Evolutionary conservation across 2,113 vertebrate species (phyloP), one percentile per base, ranked within the genome.

Genomic region (Himantopus leucocephalus): DNA sequence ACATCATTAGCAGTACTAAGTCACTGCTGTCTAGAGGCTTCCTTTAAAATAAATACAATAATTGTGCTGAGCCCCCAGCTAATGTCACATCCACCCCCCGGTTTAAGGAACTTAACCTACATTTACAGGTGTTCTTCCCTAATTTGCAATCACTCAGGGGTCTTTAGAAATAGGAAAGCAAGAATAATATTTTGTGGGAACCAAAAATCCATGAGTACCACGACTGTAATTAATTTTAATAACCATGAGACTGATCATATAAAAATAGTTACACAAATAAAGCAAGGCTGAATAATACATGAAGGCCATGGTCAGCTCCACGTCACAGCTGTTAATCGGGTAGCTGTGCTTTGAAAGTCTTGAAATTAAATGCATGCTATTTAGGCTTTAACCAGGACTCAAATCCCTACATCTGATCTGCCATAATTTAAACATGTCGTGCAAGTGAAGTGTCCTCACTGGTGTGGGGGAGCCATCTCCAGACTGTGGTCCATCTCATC

Each of bases 21-120:
- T 60, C 64, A 70, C 23, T 32, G 66, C 56, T 66, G 52, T 39
- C 71, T 58, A 71, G 41, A 59, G 39, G 15, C 13, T 70, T 88
- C 27, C 39, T 74, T 71, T 94, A 92, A 92, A 85, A 86, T 72
- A 94, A 92, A 92, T 74, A 78, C 41, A 71, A 10, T 85, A 85
- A 60, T 43, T 56, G 15, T 71, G 68, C 37, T 39, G 12, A 74
- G 47, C 18, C 23, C 15, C 15, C 47, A 88, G 60, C 30, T 88
- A 91, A 78, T 58, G 75, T 62, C 66, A 82, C 16, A 67, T 74
- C 60, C 23, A 71, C 32, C 24, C 22, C 66, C 34, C 78, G 32
- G 11, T 60, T 60, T 95, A 53, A 85, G 74, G 26, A 88, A 60
- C 52, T 81, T 94, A 85, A 85, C 45, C 56, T 78, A 43, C 23